phyloP scores from a whole-genome alignment of 2,888 invertebrate genomes.

The Phrixothrix hirtus region DNA sequence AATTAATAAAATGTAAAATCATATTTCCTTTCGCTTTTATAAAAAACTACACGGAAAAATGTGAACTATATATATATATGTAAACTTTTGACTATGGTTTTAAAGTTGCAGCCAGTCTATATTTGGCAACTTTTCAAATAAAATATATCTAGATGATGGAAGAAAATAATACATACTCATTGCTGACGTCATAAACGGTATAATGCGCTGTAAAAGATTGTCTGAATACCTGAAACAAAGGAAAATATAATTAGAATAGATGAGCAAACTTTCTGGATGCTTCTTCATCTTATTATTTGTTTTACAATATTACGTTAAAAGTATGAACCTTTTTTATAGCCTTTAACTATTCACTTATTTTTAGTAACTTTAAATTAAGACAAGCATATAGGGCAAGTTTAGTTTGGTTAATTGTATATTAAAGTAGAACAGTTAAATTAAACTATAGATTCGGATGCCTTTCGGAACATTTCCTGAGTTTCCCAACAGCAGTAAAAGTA shows the following conservation, averaged over 20 bases:
- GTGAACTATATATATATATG: too few species aligned
- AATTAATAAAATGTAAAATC: too few species aligned
- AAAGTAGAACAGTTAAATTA: too few species aligned
- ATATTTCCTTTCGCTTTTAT: too few species aligned
- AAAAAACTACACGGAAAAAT: too few species aligned
- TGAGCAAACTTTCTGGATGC: constrained; percentile 17
- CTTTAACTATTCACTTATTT: neutral
- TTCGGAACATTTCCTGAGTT: too few species aligned
- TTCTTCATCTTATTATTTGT: constrained; percentile 13
- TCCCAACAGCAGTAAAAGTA: too few species aligned
- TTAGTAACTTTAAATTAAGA: neutral
- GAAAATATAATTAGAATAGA: constrained; percentile 21
- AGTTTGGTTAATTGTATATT: neutral
- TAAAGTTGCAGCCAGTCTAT: constrained; percentile 3
- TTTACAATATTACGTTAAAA: neutral
- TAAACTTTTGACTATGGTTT: too few species aligned
- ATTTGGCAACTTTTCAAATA: constrained; percentile 15
- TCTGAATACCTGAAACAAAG: constrained; percentile 74
- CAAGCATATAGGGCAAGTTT: neutral
- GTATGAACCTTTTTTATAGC: neutral
- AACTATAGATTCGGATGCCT: too few species aligned
- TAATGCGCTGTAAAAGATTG: constrained; percentile 86
- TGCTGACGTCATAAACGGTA: constrained; percentile 88
- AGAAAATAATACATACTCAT: constrained; percentile 71
- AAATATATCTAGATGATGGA: constrained; percentile 6